Conservation (phyloP, 37 sponge, comb jelly and placozoan genomes). For the Beroe forskalii region DNA sequence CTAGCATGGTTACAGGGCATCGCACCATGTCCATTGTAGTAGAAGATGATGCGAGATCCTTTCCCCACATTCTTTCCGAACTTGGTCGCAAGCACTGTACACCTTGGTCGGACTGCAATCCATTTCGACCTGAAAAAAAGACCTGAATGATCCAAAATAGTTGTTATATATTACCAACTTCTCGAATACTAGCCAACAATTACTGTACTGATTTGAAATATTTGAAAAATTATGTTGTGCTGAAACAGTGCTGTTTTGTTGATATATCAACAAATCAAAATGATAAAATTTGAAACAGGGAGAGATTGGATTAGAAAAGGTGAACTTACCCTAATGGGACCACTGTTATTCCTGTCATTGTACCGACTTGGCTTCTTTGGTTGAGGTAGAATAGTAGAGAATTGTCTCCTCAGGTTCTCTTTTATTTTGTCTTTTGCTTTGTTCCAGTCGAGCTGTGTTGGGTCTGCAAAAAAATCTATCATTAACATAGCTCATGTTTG, state of each 20-base stretch:
- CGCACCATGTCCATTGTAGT: constrained; percentile 97
- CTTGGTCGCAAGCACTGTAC: constrained; percentile 42
- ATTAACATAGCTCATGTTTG: too few species aligned
- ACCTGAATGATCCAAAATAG: too few species aligned
- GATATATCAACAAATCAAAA: too few species aligned
- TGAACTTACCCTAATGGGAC: constrained; percentile 19
- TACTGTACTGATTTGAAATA: too few species aligned
- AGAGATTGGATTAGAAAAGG: too few species aligned
- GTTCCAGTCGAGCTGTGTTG: background rate
- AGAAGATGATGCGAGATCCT: constrained; percentile 80
- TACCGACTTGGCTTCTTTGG: constrained; percentile 16
- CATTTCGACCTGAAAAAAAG: constrained; percentile 48
- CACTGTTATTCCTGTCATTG: constrained; percentile 32
- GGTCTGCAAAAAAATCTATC: background rate
- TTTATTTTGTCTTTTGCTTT: constrained; percentile 28
- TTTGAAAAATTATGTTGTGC: too few species aligned
- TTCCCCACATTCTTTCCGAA: constrained; percentile 44
- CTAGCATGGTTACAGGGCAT: constrained; percentile 28
- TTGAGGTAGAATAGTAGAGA: constrained; percentile 13
- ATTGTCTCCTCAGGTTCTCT: constrained; percentile 45
- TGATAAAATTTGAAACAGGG: too few species aligned
- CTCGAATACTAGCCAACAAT: too few species aligned
- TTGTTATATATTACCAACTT: too few species aligned
- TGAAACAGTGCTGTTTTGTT: too few species aligned
- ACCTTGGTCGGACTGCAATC: constrained; percentile 47